These are phyloP conservation scores for Lordiphosa mommai DNA, from an alignment of 1,140 invertebrate genomes.

Conservation along the genomic window DNA sequence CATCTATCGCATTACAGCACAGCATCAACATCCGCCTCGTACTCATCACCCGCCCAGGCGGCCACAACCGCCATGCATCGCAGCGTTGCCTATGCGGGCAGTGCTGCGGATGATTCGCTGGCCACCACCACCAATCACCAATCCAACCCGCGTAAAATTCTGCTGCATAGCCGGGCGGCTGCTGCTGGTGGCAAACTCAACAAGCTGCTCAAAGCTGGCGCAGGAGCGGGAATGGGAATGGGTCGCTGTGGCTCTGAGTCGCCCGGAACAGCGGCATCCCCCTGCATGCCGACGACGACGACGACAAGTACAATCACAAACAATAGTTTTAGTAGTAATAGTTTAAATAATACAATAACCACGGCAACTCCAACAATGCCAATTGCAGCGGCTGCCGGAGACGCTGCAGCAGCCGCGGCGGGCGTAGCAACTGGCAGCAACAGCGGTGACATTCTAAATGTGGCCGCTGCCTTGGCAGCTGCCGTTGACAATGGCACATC, in stretches of 20 bases:
- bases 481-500: slow-evolving; percentile 61
- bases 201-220: slow-evolving; percentile 75
- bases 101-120: slow-evolving; percentile 80
- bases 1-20: slow-evolving; percentile 31
- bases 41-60: slow-evolving; percentile 65
- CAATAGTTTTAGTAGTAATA: slow-evolving; percentile 79
- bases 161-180: slow-evolving; percentile 77
- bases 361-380: slow-evolving; percentile 71
- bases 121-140: slow-evolving; percentile 78
- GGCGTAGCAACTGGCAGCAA: neutral
- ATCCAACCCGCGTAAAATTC: slow-evolving; percentile 77
- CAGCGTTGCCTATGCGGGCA: slow-evolving; percentile 80
- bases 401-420: slow-evolving; percentile 6
- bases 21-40: slow-evolving; percentile 55
- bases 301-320: slow-evolving; percentile 79
- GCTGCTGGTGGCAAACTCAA: slow-evolving; percentile 79
- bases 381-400: slow-evolving; percentile 37
- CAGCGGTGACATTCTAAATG: slow-evolving; percentile 71
- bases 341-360: slow-evolving; percentile 76
- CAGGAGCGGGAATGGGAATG: slow-evolving; percentile 27
- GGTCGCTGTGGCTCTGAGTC: slow-evolving; percentile 65
- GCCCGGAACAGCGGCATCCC: slow-evolving; percentile 43
- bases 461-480: slow-evolving; percentile 80
- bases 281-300: slow-evolving; percentile 41
- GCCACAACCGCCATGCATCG: slow-evolving; percentile 80